Conservation (phyloP, 1,140 invertebrate species). For the Sipha flava region DNA sequence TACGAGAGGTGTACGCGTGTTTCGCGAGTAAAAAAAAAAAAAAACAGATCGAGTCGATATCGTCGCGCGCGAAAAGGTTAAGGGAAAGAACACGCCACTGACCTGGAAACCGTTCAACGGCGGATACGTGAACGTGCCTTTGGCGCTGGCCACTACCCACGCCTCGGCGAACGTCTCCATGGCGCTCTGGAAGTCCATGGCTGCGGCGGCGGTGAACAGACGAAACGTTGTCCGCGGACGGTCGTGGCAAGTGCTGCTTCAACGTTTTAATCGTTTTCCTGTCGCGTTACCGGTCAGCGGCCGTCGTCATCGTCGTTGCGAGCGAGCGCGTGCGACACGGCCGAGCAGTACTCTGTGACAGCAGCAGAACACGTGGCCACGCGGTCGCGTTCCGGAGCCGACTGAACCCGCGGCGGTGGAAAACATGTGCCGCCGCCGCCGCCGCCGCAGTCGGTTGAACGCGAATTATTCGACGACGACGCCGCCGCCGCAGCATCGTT, state of each 20-base stretch:
- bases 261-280: too few relatives aligned
- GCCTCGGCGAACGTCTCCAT: constrained; percentile 95
- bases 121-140: constrained; percentile 46
- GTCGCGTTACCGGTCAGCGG: too few relatives aligned
- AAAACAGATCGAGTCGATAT: too few relatives aligned
- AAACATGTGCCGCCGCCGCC: constrained; percentile 14
- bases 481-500: not conserved
- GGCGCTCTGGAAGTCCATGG: constrained; percentile 94
- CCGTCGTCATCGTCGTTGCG: not conserved
- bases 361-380: constrained; percentile 21
- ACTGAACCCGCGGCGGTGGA: not conserved
- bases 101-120: constrained; percentile 49
- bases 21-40: too few relatives aligned
- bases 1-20: too few relatives aligned
- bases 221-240: too few relatives aligned
- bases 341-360: not conserved
- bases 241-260: too few relatives aligned
- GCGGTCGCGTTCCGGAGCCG: constrained; percentile 24
- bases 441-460: not conserved
- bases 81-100: constrained; percentile 40
- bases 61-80: too few relatives aligned
- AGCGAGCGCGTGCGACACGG: not conserved
- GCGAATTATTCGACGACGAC: not conserved
- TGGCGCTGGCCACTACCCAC: constrained; percentile 87
- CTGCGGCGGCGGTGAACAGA: not conserved